A percentile compares a stretch with the other conserved stretches of the same genome.
Conservation (phyloP, 2,113 vertebrate species). For the Lanius collurio region DNA sequence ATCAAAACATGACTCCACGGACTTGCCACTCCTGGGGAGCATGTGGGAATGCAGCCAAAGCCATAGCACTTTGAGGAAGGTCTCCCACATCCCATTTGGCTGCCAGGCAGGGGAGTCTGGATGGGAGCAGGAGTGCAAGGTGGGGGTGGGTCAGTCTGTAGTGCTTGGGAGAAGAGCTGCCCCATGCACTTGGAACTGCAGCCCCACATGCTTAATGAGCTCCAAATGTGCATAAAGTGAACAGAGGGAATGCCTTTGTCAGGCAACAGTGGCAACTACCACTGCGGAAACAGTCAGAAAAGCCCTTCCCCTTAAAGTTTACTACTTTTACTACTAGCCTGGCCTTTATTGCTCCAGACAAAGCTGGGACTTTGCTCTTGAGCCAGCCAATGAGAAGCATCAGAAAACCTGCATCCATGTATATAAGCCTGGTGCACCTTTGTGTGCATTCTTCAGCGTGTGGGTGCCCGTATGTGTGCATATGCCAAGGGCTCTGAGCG, state of each 20-base stretch:
- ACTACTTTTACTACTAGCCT: constrained; percentile 25
- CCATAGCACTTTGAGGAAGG: background rate
- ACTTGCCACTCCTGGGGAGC: background rate
- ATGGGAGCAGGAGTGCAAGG: background rate
- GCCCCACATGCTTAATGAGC: background rate
- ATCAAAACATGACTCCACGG: fast-evolving
- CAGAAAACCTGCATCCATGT: background rate
- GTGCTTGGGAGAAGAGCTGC: background rate
- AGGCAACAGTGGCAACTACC: background rate
- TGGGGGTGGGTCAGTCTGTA: background rate
- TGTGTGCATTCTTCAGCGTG: background rate
- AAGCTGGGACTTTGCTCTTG: background rate
- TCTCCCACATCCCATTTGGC: background rate
- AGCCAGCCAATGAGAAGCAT: background rate
- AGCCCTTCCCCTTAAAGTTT: constrained; percentile 24
- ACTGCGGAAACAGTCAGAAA: background rate
- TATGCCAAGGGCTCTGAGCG: background rate
- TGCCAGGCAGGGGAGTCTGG: background rate
- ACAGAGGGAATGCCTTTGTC: constrained; percentile 4
- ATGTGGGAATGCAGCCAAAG: fast-evolving
- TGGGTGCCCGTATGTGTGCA: background rate
- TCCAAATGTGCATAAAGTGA: constrained; percentile 30
- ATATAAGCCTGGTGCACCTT: background rate
- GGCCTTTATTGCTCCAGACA: background rate
- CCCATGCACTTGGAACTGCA: background rate